Base-by-base conservation (phyloP, 2,797 vertebrate species). In the Coreius guichenoti region DNA sequence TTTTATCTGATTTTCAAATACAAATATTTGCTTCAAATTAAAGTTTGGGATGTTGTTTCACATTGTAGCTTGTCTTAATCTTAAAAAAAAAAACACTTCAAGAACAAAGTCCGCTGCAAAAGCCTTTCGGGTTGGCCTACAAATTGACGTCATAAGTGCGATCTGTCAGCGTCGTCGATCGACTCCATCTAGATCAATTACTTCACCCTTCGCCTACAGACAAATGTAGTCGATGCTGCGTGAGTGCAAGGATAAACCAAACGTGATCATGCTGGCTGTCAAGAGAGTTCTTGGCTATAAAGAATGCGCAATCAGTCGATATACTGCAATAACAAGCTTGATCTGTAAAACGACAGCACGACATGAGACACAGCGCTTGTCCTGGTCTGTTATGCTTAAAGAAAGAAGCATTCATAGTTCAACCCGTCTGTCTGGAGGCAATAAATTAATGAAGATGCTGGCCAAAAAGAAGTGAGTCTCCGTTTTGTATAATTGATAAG, bases 371-470 rank as follows among this genome's bases (percentile, higher is more conserved):
- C 65, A 49, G 21, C 5, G 29, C 12, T 29, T 31, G 13, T 70
- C 39, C 7, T 69, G 8, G 26, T 19, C 21, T 9, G 14, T n/a
- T 36, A 29, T 16, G 16, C 58, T 75, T 14, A 39, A 17, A 74
- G 75, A 69, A 54, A 54, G 49, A 21, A 29, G 49, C 33, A 19
- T 92, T 8, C 88, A 92, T n/a, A 89, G 84, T 23, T 89, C 87
- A 54, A 70, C 51, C 3, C 29, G 43, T 70, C 83, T 74, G 9
- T 63, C 76, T 79, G 77, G 86, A 19, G 31, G 69, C 4, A 89
- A 88, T 56, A 89, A 84, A 65, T 70, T 91, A 14, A 70, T 86
- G 81, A 91, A 90, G 81, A 89, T 90, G 90, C 58, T 92, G 39
- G 26, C 39, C 8, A 88, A 82, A 36, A 90, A 88, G 75, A 91